A percentile compares a stretch with the other conserved stretches of the same genome.
phyloP scores from a whole-genome alignment of 2,797 vertebrate species.

The Galago senegalensis region DNA sequence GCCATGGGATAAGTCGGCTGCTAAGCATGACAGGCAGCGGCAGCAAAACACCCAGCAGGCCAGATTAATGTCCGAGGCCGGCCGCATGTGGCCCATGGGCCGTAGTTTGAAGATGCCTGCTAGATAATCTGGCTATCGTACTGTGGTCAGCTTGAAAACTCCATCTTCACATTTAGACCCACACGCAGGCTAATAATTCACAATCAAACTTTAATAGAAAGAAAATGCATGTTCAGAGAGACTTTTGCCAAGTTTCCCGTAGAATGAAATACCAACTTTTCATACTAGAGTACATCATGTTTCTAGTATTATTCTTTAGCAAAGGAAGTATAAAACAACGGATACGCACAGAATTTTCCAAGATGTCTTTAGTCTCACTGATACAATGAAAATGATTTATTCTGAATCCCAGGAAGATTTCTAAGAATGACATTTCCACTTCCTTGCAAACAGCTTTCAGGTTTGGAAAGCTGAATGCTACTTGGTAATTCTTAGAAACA shows the following conservation, averaged over 20 bases:
- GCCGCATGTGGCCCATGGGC: too few relatives aligned
- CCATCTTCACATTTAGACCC: constrained; percentile 57
- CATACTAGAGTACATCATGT: background rate
- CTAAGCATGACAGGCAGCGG: too few relatives aligned
- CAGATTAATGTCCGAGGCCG: too few relatives aligned
- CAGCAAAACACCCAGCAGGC: too few relatives aligned
- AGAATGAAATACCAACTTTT: constrained; percentile 48
- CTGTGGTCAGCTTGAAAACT: constrained; percentile 40
- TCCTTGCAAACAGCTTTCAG: constrained; percentile 58
- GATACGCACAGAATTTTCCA: constrained; percentile 64
- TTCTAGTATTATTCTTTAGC: constrained; percentile 53
- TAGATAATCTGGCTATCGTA: background rate
- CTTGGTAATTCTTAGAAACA: constrained; percentile 44
- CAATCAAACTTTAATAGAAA: constrained; percentile 48
- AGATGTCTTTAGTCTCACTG: constrained; percentile 2
- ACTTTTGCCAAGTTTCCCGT: constrained; percentile 41
- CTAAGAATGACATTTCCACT: constrained; percentile 57
- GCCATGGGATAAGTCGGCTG: too few relatives aligned
- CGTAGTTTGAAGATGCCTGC: too few relatives aligned
- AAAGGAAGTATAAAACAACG: constrained; percentile 67
- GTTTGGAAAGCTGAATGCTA: constrained; percentile 62
- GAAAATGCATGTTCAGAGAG: constrained; percentile 34
- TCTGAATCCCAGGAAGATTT: constrained; percentile 44
- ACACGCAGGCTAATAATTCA: constrained; percentile 29
- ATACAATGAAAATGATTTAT: constrained; percentile 53